These are phyloP conservation scores for Galendromus occidentalis DNA, from an alignment of 1,140 invertebrate species.

Conservation along the genomic window DNA sequence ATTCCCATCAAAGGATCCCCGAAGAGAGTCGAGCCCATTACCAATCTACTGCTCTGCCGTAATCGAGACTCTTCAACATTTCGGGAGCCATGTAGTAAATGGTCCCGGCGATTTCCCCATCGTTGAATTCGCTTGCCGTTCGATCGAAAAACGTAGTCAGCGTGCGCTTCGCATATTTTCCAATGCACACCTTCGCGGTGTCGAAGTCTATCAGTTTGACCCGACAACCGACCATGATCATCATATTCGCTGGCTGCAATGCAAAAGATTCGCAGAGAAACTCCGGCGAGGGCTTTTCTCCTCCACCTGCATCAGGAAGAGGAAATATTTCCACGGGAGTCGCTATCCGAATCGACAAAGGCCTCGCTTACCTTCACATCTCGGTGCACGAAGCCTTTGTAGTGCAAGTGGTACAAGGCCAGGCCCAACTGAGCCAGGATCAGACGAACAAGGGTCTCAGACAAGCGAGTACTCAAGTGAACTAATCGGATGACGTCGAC, in stretches of 20 bases:
- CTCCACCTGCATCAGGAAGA: too few species aligned
- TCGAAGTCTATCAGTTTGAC: not conserved
- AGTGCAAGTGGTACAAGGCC: not conserved
- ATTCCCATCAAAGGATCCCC: too few species aligned
- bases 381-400: not conserved
- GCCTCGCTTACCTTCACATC: not conserved
- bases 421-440: not conserved
- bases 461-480: not conserved
- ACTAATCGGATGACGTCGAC: constrained; percentile 1
- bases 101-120: not conserved
- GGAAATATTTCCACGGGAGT: too few species aligned
- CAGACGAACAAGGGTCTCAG: not conserved
- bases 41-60: not conserved
- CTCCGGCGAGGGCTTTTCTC: too few species aligned
- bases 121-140: not conserved
- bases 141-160: not conserved
- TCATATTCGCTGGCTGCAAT: not conserved
- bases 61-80: not conserved
- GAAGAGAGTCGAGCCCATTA: too few species aligned
- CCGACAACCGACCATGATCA: constrained; percentile 2
- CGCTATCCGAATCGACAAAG: too few species aligned
- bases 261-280: too few species aligned
- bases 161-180: not conserved
- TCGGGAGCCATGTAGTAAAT: not conserved
- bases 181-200: not conserved